Evolutionary conservation across 2,113 vertebrate species (phyloP).

Genomic region (Hemiscyllium ocellatum): DNA sequence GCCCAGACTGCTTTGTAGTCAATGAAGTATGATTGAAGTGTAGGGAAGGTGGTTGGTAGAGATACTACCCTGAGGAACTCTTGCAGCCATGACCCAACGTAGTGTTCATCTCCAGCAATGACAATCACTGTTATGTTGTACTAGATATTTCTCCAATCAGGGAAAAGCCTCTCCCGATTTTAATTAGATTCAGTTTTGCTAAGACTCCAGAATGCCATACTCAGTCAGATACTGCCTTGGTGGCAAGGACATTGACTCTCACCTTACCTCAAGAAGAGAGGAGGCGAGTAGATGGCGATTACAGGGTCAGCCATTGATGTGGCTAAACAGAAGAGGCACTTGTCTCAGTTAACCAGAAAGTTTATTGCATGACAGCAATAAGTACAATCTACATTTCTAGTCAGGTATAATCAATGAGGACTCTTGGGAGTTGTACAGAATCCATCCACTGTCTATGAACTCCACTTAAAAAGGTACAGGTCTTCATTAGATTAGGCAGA

Average conservation of each 20-base stretch:
- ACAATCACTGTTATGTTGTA: background rate
- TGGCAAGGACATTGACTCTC: background rate
- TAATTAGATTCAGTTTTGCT: background rate
- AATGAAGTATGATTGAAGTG: background rate
- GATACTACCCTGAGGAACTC: background rate
- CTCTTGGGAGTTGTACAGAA: no score
- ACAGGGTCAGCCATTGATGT: no score
- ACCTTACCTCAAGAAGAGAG: background rate
- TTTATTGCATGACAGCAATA: no score
- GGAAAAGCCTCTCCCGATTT: background rate
- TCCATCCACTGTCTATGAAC: no score
- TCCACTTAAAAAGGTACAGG: no score
- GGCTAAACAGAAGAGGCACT: no score
- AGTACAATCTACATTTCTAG: no score
- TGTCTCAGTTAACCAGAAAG: no score
- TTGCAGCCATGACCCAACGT: background rate
- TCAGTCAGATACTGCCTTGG: background rate
- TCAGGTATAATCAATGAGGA: no score
- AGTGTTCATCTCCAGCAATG: background rate
- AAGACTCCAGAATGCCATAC: background rate
- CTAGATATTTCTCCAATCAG: background rate
- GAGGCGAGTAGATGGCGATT: no score
- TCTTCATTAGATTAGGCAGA: no score
- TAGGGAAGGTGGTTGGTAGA: background rate
- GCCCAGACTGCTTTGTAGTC: background rate